Evolutionary conservation across 2,888 invertebrate genomes (phyloP).

Genomic region (Phengaris alcon): DNA sequence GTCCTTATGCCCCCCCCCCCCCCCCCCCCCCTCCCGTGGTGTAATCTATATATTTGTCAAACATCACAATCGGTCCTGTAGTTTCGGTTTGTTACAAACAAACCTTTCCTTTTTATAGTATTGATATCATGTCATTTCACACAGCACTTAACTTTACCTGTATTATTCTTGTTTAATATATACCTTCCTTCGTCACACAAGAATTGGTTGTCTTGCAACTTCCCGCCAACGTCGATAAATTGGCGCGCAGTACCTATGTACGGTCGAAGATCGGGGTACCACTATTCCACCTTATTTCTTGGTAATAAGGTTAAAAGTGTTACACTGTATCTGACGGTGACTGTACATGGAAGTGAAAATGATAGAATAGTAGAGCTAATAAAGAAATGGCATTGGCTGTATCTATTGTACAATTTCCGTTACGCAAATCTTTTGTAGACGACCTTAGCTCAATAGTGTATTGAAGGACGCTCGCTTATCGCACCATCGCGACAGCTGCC

Average conservation of each 20-base stretch:
- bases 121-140: no score
- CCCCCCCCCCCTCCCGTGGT: no score
- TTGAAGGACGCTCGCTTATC: conserved; percentile 71
- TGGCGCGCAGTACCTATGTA: background rate
- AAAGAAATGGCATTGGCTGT: background rate
- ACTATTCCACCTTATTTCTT: background rate
- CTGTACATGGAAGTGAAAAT: background rate
- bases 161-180: no score
- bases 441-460: conserved; percentile 68
- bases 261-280: background rate
- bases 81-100: no score
- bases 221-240: no score
- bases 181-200: background rate
- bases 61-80: no score
- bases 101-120: no score
- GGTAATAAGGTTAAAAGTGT: no score
- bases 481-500: conserved; percentile 69
- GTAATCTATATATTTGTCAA: no score
- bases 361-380: conserved; percentile 16
- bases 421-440: conserved; percentile 58
- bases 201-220: background rate
- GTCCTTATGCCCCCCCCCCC: no score
- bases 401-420: conserved; percentile 48
- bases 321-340: background rate
- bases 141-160: no score